Evolutionary conservation across 2,113 vertebrate species (phyloP).

Genomic region (Lepus europaeus): DNA sequence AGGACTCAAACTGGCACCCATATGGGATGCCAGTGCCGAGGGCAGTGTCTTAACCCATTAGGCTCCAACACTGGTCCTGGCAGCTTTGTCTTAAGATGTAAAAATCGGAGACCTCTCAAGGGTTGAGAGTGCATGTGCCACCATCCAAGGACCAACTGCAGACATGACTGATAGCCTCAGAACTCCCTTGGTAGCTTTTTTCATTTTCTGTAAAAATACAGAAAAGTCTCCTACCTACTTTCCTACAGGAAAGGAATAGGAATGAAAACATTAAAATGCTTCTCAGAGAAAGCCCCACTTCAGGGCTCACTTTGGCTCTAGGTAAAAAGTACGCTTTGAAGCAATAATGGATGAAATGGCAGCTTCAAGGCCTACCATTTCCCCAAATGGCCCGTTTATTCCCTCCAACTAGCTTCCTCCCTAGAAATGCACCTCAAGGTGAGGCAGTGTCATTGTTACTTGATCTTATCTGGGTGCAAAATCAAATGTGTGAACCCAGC

Average conservation of each 20-base stretch:
- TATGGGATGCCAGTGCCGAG: no score
- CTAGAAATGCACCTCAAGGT: constrained; percentile 5
- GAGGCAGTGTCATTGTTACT: constrained; percentile 16
- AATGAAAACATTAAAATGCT: constrained; percentile 16
- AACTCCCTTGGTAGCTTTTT: background rate
- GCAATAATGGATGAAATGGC: constrained; percentile 20
- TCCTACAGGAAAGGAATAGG: background rate
- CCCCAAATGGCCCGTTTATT: constrained; percentile 46
- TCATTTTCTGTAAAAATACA: constrained; percentile 14
- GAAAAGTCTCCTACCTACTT: background rate
- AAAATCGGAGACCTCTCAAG: background rate
- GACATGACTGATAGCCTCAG: background rate
- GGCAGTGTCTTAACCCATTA: no score
- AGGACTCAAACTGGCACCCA: no score
- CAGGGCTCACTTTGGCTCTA: constrained; percentile 28
- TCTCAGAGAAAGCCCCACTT: background rate
- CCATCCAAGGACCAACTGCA: no score
- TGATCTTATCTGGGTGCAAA: constrained; percentile 13
- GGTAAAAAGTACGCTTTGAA: constrained; percentile 20
- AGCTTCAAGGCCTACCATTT: constrained; percentile 27
- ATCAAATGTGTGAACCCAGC: constrained; percentile 13
- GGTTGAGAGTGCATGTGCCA: background rate
- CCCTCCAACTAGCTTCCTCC: constrained; percentile 45
- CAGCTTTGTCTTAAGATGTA: background rate
- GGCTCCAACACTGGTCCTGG: no score